Evolutionary conservation across 2,888 invertebrate species (phyloP).

Genomic region (Euphydryas editha): DNA sequence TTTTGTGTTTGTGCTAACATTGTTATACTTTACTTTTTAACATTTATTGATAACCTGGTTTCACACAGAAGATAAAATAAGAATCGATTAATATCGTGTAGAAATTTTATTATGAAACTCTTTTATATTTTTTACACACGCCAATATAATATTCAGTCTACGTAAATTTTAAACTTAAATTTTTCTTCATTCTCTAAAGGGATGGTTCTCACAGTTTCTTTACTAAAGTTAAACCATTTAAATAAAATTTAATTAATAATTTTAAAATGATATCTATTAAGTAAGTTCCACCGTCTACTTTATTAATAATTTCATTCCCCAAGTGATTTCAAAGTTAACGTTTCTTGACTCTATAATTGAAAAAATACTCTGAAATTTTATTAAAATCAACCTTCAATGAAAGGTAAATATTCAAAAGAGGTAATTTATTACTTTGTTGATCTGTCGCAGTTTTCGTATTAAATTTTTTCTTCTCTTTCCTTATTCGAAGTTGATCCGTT

Average conservation of each 20-base stretch:
- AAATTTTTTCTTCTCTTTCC: slow-evolving; percentile 33
- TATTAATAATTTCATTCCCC: slow-evolving; percentile 15
- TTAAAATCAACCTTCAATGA: slow-evolving; percentile 39
- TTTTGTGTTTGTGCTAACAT: no score
- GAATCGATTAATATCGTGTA: no score
- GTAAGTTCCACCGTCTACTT: slow-evolving; percentile 1
- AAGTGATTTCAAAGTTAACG: slow-evolving; percentile 31
- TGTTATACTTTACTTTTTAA: no score
- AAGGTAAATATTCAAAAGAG: slow-evolving; percentile 33
- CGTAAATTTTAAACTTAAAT: no score
- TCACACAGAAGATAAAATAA: no score
- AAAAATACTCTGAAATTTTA: slow-evolving; percentile 37
- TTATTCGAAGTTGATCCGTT: slow-evolving; percentile 33
- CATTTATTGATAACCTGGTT: no score
- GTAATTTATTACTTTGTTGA: slow-evolving; percentile 41
- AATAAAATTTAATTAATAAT: background rate
- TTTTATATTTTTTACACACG: no score
- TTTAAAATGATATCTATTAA: slow-evolving; percentile 4
- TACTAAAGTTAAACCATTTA: background rate
- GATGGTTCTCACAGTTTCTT: no score
- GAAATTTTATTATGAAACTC: no score
- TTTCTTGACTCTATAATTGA: slow-evolving; percentile 29
- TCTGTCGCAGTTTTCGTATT: slow-evolving; percentile 37
- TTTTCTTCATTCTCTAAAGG: no score
- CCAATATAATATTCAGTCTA: no score